Conservation (phyloP, 2,888 invertebrate species). For the Heteropelma amictum region DNA sequence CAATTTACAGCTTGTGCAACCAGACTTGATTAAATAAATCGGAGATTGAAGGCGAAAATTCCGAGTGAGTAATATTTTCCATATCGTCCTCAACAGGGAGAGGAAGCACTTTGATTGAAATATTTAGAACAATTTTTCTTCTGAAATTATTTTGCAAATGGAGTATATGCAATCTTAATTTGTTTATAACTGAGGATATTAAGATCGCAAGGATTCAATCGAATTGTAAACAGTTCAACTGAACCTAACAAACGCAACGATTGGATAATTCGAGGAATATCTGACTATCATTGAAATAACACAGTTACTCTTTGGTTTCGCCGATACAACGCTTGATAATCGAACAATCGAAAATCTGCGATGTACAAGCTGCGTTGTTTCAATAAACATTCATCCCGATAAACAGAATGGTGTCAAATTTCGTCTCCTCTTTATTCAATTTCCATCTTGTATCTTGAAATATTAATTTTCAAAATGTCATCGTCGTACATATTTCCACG, state of each 20-base stretch:
- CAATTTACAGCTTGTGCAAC: no score
- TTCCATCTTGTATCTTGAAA: no score
- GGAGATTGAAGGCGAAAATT: no score
- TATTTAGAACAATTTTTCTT: no score
- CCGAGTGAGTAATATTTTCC: no score
- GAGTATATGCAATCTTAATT: not conserved
- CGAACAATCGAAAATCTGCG: slow-evolving; percentile 11
- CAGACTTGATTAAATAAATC: no score
- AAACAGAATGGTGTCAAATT: not conserved
- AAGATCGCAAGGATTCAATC: slow-evolving; percentile 7
- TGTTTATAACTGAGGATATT: not conserved
- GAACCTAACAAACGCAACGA: slow-evolving; percentile 42
- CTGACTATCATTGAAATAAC: slow-evolving; percentile 13
- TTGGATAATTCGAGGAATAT: slow-evolving; percentile 20
- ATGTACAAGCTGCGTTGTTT: slow-evolving; percentile 34
- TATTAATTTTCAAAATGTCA: no score
- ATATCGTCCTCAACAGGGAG: no score
- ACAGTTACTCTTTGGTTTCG: slow-evolving; percentile 10
- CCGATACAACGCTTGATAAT: slow-evolving; percentile 1
- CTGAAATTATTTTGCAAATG: not conserved
- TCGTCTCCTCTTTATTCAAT: not conserved
- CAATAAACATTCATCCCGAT: slow-evolving; percentile 12
- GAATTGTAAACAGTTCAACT: slow-evolving; percentile 35
- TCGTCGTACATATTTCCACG: no score
- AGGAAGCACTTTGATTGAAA: no score